Conservation (phyloP, 2,888 invertebrate species). For the Geotrupes spiniger region DNA sequence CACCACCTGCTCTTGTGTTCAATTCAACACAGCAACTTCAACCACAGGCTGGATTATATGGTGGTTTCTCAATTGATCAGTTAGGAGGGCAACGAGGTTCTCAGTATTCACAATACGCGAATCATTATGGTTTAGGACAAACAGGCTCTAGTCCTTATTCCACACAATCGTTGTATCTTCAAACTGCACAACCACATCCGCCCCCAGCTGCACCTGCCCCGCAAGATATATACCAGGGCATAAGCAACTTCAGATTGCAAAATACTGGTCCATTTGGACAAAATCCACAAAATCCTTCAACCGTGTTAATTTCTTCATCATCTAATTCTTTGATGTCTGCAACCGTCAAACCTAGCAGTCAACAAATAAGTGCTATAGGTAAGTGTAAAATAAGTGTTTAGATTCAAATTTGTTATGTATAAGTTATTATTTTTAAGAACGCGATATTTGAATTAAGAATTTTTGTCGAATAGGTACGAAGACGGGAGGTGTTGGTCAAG, state of each 20-base stretch:
- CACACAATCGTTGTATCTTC: constrained; percentile 66
- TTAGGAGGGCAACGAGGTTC: constrained; percentile 70
- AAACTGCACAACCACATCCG: constrained; percentile 52
- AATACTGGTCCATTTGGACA: constrained; percentile 70
- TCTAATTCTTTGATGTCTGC: constrained; percentile 88
- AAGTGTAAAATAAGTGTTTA: constrained; percentile 29
- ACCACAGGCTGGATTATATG: constrained; percentile 76
- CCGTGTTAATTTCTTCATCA: constrained; percentile 83
- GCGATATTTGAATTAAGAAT: too few species aligned
- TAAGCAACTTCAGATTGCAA: constrained; percentile 45
- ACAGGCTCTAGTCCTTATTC: constrained; percentile 66
- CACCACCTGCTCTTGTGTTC: constrained; percentile 78
- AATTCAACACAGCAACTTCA: constrained; percentile 72
- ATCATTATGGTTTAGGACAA: constrained; percentile 56
- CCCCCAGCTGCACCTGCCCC: constrained; percentile 60
- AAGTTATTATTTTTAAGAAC: too few species aligned
- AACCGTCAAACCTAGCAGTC: constrained; percentile 75
- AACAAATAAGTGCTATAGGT: constrained; percentile 82
- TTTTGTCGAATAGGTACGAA: constrained; percentile 56
- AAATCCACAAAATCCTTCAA: constrained; percentile 81
- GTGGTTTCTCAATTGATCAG: constrained; percentile 71
- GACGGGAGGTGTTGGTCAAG: constrained; percentile 56
- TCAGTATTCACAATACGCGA: constrained; percentile 75
- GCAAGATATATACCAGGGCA: constrained; percentile 68
- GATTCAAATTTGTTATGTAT: too few species aligned